These are phyloP conservation scores for Miltochrista miniata DNA, from an alignment of 2,888 invertebrate species.

Conservation along the genomic window DNA sequence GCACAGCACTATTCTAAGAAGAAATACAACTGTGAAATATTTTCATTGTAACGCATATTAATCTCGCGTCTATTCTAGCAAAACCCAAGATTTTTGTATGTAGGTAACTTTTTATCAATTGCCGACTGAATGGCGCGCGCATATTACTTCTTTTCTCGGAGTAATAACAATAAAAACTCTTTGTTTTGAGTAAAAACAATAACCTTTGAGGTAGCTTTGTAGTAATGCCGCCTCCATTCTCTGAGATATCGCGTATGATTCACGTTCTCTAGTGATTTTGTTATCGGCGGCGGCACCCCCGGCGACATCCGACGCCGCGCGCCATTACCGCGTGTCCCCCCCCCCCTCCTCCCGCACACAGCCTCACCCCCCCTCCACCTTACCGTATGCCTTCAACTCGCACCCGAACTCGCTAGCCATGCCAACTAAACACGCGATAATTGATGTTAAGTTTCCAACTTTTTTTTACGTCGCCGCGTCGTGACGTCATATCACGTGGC, in stretches of 20 bases:
- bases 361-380: slow-evolving; percentile 25
- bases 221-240: slow-evolving; percentile 42
- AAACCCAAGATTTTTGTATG: no score
- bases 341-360: slow-evolving; percentile 23
- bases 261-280: slow-evolving; percentile 80
- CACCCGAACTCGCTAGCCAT: slow-evolving; percentile 32
- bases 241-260: slow-evolving; percentile 33
- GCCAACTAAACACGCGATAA: slow-evolving; percentile 42
- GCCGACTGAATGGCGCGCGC: no score
- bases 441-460: slow-evolving; percentile 36
- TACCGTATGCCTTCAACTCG: slow-evolving; percentile 19
- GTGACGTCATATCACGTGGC: slow-evolving; percentile 26
- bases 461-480: slow-evolving; percentile 11
- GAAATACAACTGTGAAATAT: no score
- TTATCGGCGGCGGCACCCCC: slow-evolving; percentile 78
- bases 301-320: slow-evolving; percentile 80
- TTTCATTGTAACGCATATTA: no score
- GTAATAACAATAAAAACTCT: no score
- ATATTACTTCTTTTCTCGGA: no score
- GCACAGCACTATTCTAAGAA: no score
- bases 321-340: slow-evolving; percentile 66
- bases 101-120: no score
- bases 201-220: no score
- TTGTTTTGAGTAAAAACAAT: no score
- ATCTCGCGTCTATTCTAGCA: no score